A percentile compares a stretch with the other conserved stretches of the same genome.
These are phyloP conservation scores for Euzetes globulus DNA, from an alignment of 2,888 invertebrate genomes.

Conservation along the genomic window DNA sequence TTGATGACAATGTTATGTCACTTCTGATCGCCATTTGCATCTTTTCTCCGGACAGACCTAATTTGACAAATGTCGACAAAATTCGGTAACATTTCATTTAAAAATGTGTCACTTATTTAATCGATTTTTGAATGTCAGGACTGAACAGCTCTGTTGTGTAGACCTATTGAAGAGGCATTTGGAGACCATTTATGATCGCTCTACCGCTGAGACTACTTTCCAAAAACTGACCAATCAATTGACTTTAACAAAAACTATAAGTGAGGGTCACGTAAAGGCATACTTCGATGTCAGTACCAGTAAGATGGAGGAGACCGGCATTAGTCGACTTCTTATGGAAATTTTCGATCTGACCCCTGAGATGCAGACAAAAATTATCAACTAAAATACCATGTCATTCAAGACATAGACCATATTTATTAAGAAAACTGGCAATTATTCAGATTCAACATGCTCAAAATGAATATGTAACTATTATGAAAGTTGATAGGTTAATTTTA, in stretches of 20 bases:
- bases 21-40: constrained; percentile 83
- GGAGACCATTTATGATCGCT: constrained; percentile 36
- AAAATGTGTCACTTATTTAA: background rate
- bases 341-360: constrained; percentile 75
- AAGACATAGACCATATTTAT: too few relatives aligned
- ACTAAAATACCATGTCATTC: background rate
- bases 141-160: constrained; percentile 40
- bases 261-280: constrained; percentile 83
- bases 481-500: too few relatives aligned
- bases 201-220: constrained; percentile 52
- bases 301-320: constrained; percentile 53
- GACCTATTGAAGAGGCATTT: constrained; percentile 40
- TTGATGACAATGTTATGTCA: constrained; percentile 80
- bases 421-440: too few relatives aligned
- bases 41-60: constrained; percentile 73
- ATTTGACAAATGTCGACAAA: constrained; percentile 72
- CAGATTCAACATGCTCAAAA: too few relatives aligned
- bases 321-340: constrained; percentile 87
- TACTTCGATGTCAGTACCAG: constrained; percentile 82
- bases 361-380: background rate
- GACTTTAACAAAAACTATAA: constrained; percentile 74
- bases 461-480: too few relatives aligned
- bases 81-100: constrained; percentile 51
- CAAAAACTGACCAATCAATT: constrained; percentile 82
- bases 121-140: constrained; percentile 26